These are phyloP conservation scores for Saccostrea cuccullata DNA, from an alignment of 1,140 invertebrate species.

Conservation along the genomic window DNA sequence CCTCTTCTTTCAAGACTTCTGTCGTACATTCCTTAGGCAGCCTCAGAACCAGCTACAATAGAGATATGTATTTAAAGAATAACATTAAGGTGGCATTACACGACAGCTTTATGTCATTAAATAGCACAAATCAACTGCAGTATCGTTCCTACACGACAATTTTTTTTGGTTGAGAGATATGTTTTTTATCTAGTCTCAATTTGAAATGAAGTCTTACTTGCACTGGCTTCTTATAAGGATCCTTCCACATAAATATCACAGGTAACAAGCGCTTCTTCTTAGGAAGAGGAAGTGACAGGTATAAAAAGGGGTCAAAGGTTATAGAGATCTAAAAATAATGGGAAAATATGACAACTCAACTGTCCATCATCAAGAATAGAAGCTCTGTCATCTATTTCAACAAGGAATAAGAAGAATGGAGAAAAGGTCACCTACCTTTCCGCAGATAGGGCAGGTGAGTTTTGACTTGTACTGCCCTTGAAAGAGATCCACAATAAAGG, in stretches of 20 bases:
- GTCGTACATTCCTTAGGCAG: slow-evolving; percentile 76
- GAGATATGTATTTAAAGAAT: background rate
- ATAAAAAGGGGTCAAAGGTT: slow-evolving; percentile 81
- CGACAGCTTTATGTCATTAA: too few species aligned
- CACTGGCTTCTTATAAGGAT: slow-evolving; percentile 74
- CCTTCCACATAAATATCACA: slow-evolving; percentile 77
- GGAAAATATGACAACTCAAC: background rate
- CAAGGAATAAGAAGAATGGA: background rate
- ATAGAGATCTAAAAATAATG: slow-evolving; percentile 78
- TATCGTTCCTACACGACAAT: too few species aligned
- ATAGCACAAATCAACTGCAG: too few species aligned
- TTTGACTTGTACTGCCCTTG: slow-evolving; percentile 82
- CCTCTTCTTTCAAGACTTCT: slow-evolving; percentile 75
- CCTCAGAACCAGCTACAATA: slow-evolving; percentile 68
- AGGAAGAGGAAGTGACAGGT: slow-evolving; percentile 79
- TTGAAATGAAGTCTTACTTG: slow-evolving; percentile 64
- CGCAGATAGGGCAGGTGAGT: slow-evolving; percentile 80
- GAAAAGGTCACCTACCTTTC: slow-evolving; percentile 73
- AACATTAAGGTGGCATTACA: too few species aligned
- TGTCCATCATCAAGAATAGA: background rate
- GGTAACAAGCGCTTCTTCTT: slow-evolving; percentile 73
- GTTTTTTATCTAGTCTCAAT: too few species aligned
- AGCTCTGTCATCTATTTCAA: background rate
- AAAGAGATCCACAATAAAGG: slow-evolving; percentile 84
- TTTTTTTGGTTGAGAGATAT: too few species aligned